A percentile compares a stretch with the other conserved stretches of the same genome.
These are phyloP conservation scores for Poeciliopsis occidentalis DNA, from an alignment of 2,113 vertebrate species.

Conservation along the genomic window DNA sequence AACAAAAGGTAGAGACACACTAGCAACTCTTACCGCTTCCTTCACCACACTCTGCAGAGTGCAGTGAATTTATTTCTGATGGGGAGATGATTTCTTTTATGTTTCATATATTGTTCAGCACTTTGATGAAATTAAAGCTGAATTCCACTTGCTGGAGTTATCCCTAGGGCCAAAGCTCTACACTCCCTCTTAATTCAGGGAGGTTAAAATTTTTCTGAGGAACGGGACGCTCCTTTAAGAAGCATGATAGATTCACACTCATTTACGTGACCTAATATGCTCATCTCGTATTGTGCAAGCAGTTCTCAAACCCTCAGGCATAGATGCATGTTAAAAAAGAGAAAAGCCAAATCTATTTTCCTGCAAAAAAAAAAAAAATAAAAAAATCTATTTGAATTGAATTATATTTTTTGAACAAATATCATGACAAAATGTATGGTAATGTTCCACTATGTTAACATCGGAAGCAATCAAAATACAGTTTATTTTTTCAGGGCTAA, in stretches of 20 bases:
- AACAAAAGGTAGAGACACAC: neutral
- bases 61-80: no score
- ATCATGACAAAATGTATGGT: neutral
- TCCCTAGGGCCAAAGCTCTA: neutral
- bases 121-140: neutral
- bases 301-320: no score
- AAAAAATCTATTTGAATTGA: no score
- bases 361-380: no score
- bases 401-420: no score
- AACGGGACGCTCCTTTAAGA: neutral
- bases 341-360: no score
- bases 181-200: neutral
- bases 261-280: no score
- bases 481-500: neutral
- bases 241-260: no score
- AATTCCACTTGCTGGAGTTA: neutral
- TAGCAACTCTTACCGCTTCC: neutral
- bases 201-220: neutral
- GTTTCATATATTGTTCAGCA: neutral
- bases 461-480: neutral
- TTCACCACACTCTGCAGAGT: neutral
- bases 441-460: neutral
- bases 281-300: no score
- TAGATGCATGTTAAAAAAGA: no score
- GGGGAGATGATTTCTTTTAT: neutral